These are phyloP conservation scores for Gila orcuttii DNA, from an alignment of 2,113 vertebrate genomes.

Conservation along the genomic window DNA sequence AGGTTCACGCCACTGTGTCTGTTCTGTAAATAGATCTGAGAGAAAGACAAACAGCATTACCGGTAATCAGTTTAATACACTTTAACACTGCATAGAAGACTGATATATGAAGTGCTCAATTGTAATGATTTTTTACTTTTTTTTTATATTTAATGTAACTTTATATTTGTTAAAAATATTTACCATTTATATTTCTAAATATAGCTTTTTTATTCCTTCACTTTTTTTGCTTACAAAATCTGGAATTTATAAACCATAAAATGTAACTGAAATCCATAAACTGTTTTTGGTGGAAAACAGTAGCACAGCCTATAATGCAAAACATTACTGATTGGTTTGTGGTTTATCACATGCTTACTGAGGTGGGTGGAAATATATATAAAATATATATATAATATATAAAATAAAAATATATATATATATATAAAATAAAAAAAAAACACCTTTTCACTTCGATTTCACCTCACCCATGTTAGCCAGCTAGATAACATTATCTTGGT, in stretches of 20 bases:
- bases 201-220: too few relatives aligned
- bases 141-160: too few relatives aligned
- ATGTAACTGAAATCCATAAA: not conserved
- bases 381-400: too few relatives aligned
- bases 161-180: too few relatives aligned
- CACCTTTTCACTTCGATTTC: too few relatives aligned
- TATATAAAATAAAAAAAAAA: too few relatives aligned
- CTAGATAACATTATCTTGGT: too few relatives aligned
- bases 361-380: too few relatives aligned
- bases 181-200: too few relatives aligned
- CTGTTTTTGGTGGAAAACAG: not conserved
- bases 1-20: slow-evolving; percentile 59
- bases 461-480: too few relatives aligned
- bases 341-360: too few relatives aligned
- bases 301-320: not conserved
- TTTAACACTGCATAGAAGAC: not conserved
- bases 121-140: not conserved
- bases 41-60: not conserved
- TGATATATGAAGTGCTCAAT: not conserved
- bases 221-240: not conserved
- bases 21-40: slow-evolving; percentile 83
- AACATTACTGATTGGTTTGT: not conserved
- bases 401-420: too few relatives aligned
- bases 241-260: not conserved
- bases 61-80: not conserved